Evolutionary conservation across 2,888 invertebrate species (phyloP).

Genomic region (Caenorhabditis panamensis): DNA sequence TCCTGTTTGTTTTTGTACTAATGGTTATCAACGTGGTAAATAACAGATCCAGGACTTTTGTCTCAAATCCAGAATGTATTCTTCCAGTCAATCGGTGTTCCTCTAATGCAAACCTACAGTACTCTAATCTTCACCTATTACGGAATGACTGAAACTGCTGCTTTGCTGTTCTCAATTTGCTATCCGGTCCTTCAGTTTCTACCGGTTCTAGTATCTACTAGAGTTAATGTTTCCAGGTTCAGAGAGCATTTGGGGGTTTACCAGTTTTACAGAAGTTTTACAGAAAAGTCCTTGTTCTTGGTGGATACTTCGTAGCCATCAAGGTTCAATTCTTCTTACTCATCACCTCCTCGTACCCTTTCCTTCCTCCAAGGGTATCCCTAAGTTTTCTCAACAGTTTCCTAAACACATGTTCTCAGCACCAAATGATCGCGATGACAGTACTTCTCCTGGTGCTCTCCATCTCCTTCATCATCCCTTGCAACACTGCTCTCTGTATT

Average conservation of each 20-base stretch:
- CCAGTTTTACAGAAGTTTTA: neutral
- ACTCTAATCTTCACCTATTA: conserved; percentile 45
- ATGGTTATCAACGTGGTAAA: conserved; percentile 61
- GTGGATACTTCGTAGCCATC: conserved; percentile 60
- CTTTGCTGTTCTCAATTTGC: conserved; percentile 36
- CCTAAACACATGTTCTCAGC: conserved; percentile 12
- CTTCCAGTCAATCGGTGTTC: conserved; percentile 71
- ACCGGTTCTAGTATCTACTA: conserved; percentile 40
- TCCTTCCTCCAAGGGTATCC: conserved; percentile 43
- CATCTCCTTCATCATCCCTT: conserved; percentile 65
- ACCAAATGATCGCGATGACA: conserved; percentile 59
- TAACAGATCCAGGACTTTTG: too few relatives aligned
- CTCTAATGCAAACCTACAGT: conserved; percentile 67
- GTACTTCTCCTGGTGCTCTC: conserved; percentile 59
- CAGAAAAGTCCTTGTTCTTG: conserved; percentile 58
- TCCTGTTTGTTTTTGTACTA: conserved; percentile 48
- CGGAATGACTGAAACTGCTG: conserved; percentile 18
- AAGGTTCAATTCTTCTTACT: conserved; percentile 61
- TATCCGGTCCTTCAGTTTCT: conserved; percentile 55
- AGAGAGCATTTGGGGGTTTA: too few relatives aligned
- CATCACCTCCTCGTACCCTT: conserved; percentile 61
- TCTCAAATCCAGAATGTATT: too few relatives aligned
- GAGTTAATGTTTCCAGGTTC: conserved; percentile 42
- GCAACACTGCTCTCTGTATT: conserved; percentile 72
- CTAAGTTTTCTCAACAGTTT: too few relatives aligned